A percentile compares a stretch with the other conserved stretches of the same genome.
These are phyloP conservation scores for Synanthedon myopaeformis DNA, from an alignment of 2,888 invertebrate species.

Conservation along the genomic window DNA sequence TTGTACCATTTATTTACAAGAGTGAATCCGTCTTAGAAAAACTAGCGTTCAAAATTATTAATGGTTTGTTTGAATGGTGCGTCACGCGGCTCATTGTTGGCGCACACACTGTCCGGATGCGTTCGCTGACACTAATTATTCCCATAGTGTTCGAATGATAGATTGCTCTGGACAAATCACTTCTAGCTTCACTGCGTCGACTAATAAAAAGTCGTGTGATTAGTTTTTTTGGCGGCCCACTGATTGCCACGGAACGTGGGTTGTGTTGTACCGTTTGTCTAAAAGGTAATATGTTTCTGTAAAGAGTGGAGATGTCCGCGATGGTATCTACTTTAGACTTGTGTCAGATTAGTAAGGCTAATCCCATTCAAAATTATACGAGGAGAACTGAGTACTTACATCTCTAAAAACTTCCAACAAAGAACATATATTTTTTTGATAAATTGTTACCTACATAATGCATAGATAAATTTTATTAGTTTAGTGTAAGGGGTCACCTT, in stretches of 20 bases:
- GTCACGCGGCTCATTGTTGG: conserved; percentile 62
- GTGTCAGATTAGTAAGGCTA: conserved; percentile 44
- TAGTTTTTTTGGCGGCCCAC: conserved; percentile 48
- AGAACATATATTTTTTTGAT: too few species aligned
- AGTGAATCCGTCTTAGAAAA: conserved; percentile 62
- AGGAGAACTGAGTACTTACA: too few species aligned
- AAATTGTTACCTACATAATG: too few species aligned
- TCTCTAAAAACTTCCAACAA: too few species aligned
- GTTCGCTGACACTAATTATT: conserved; percentile 68
- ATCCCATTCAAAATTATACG: conserved; percentile 37
- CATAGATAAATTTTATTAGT: too few species aligned
- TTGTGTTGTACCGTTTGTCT: conserved; percentile 37
- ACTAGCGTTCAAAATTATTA: conserved; percentile 66
- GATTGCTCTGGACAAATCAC: conserved; percentile 68
- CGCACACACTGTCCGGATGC: conserved; percentile 60
- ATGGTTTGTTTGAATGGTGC: conserved; percentile 68
- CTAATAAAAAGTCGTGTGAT: conserved; percentile 56
- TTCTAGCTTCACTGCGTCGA: conserved; percentile 48
- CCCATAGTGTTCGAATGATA: conserved; percentile 67
- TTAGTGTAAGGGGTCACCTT: too few species aligned
- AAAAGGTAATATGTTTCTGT: conserved; percentile 49
- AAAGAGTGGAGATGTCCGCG: conserved; percentile 28
- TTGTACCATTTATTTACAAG: conserved; percentile 66
- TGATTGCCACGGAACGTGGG: conserved; percentile 49
- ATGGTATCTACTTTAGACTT: conserved; percentile 36